These are phyloP conservation scores for Cyanistes caeruleus DNA, from an alignment of 2,113 vertebrate species.

Conservation along the genomic window DNA sequence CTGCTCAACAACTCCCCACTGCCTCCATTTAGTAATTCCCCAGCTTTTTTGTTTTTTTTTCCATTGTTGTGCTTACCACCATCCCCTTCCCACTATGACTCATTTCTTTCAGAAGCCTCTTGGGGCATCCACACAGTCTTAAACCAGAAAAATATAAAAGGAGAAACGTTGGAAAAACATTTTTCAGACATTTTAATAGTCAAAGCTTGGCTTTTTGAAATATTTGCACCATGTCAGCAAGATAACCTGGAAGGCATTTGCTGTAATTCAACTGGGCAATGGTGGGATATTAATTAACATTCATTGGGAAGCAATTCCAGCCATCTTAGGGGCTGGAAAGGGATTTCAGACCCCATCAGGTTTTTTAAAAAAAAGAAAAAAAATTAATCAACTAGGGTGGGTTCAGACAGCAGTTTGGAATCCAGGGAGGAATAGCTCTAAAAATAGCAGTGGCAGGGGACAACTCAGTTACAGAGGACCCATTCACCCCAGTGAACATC, in stretches of 20 bases:
- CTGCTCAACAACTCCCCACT: constrained; percentile 30
- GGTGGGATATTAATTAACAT: background rate
- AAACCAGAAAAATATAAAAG: background rate
- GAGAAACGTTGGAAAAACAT: background rate
- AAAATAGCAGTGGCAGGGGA: background rate
- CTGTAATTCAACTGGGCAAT: background rate
- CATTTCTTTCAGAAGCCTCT: constrained; percentile 17
- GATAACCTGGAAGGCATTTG: background rate
- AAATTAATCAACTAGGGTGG: background rate
- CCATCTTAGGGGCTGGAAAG: background rate
- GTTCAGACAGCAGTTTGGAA: background rate
- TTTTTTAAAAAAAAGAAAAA: background rate
- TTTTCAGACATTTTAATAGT: background rate
- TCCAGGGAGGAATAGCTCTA: background rate
- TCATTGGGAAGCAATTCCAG: background rate
- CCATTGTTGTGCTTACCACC: background rate
- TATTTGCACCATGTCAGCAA: background rate
- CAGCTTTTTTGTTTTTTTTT: background rate
- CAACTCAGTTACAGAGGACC: background rate
- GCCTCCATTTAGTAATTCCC: constrained; percentile 7
- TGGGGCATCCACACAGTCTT: background rate
- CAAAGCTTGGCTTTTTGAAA: background rate
- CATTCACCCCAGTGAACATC: background rate
- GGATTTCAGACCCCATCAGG: background rate
- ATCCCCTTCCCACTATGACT: background rate